Conservation (phyloP, 2,113 vertebrate species). For the Vireo altiloquus region DNA sequence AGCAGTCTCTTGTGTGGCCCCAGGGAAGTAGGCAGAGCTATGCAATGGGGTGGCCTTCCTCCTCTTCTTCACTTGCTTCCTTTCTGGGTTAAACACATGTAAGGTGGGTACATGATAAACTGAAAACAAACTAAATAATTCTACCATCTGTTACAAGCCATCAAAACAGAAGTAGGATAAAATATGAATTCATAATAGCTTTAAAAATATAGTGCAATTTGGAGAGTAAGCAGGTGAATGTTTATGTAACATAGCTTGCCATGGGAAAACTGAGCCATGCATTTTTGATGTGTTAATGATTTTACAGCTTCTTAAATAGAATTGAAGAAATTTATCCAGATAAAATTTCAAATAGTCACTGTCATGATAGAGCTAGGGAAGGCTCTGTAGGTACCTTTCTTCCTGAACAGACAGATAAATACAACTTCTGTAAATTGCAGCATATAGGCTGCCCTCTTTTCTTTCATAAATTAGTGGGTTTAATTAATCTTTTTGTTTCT, state of each 20-base stretch:
- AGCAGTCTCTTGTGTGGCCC: background rate
- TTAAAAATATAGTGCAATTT: constrained; percentile 11
- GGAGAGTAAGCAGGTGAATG: constrained; percentile 36
- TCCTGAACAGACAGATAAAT: background rate
- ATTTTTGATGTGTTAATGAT: background rate
- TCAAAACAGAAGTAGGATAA: constrained; percentile 37
- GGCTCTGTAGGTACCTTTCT: background rate
- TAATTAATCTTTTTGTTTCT: constrained; percentile 39
- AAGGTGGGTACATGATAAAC: background rate
- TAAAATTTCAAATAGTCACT: background rate
- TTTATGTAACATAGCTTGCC: constrained; percentile 23
- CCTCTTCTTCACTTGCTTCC: background rate
- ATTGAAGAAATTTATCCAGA: background rate
- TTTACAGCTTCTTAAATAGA: background rate
- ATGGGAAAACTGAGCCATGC: background rate
- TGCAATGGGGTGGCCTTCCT: background rate
- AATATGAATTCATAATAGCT: constrained; percentile 40
- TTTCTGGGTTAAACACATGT: background rate
- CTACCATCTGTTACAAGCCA: constrained; percentile 21
- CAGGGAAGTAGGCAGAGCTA: background rate
- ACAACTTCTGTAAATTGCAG: background rate
- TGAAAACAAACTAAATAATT: constrained; percentile 13
- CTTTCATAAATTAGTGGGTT: constrained; percentile 3
- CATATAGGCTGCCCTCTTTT: background rate
- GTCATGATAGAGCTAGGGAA: background rate